Evolutionary conservation across 2,113 vertebrate genomes (phyloP).

Genomic region (Phalacrocorax aristotelis): DNA sequence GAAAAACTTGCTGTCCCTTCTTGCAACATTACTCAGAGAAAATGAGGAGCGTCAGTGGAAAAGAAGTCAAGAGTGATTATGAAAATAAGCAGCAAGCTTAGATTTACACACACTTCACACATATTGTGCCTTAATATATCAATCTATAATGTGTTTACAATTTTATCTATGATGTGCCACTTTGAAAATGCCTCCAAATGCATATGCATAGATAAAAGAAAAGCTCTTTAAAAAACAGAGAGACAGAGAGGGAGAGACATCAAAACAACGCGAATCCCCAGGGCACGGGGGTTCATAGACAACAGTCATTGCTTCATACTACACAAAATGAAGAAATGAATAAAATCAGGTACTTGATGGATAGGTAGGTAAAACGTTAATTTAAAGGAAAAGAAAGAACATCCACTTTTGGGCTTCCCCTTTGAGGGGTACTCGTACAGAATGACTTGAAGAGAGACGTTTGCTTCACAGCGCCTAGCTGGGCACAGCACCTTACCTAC

Average conservation of each 20-base stretch:
- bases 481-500: not conserved
- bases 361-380: not conserved
- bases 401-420: not conserved
- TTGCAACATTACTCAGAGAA: not conserved
- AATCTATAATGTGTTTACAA: not conserved
- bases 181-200: not conserved
- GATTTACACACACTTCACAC: not conserved
- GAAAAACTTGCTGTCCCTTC: not conserved
- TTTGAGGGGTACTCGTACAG: not conserved
- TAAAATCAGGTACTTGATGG: not conserved
- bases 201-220: not conserved
- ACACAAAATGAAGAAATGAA: not conserved
- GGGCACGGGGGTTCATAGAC: not conserved
- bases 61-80: not conserved
- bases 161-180: not conserved
- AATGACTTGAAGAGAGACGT: not conserved
- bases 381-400: not conserved
- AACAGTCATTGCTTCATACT: not conserved
- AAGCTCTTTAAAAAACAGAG: not conserved
- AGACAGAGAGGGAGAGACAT: not conserved
- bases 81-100: not conserved
- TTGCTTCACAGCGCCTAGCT: not conserved
- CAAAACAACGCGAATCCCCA: not conserved
- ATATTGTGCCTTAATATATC: not conserved
- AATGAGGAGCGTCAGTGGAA: not conserved